Base-by-base conservation (phyloP, 1,140 invertebrate genomes). In the Calephelis virginiensis region DNA sequence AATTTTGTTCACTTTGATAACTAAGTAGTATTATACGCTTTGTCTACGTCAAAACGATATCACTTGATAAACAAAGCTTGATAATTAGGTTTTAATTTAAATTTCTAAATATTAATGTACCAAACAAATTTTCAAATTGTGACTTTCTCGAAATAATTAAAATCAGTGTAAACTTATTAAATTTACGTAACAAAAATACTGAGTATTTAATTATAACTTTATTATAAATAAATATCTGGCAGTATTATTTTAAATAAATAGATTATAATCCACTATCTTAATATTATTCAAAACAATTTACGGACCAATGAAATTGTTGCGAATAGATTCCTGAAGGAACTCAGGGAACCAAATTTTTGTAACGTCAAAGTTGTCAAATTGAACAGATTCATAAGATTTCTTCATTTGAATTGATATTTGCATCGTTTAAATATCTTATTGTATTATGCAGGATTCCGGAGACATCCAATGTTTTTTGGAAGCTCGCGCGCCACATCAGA, bases 391-490 rank as follows among this genome's bases (percentile, higher is more conserved):
- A 53, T 59, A 49, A 38, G 37, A 13, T 64, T 67, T 50, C 56
- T 45, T 69, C 61, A 79, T 81, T 81, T 77, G 70, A 75, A 78
- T 85, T 85, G 80, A 81, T 82, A 87, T 83, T 80, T 85, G 67
- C 75, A 82, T 73, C 61, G 60, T 76, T 71, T 61, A 64, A 77
- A 76, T 68, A 69, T 49, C 67, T 72, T 74, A 61, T 80, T 80
- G 68, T 86, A 69, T 81, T 84, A 73, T 69, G 67, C 86, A 91
- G 89, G 89, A 72, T 87, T 80, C 83, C 86, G 84, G 84, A 81
- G 87, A 81, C 87, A 84, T 80, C 88, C 88, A 89, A 90, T 90
- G 79, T 90, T 78, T 74, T 91, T 88, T 87, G 86, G 87, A 88
- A 83, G 81, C 77, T 90, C 89, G 85, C 89, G 86, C 82, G 84